Evolutionary conservation across 1,140 invertebrate species (phyloP), one percentile per base, ranked within the genome.

Genomic region (Pseudoatta argentina): DNA sequence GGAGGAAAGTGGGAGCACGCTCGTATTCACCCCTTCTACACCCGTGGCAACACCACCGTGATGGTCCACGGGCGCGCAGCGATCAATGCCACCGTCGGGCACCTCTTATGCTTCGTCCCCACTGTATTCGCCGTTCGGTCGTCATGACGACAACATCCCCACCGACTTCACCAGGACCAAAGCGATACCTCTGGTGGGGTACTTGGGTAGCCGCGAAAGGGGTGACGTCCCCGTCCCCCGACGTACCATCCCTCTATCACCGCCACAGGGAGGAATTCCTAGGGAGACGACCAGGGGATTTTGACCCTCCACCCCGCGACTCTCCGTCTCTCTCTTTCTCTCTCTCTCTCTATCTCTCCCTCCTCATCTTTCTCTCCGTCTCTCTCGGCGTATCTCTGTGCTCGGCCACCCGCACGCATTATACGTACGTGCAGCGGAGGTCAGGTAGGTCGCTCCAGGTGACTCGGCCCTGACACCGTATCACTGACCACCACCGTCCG

Each of bases 51-150:
- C 88, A 89, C 57, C 55, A 88, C 89, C 88, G 92, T 87, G 92
- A 91, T 93, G 92, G 92, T 92, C 91, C 92, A 91, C 87, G 89
- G 89, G 88, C 89, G 88, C 89, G 91, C 90, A 89, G 92, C 94
- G 95, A 95, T 95, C 95, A 95, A 95, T 95, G 94, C 94, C 93
- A 93, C 90, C 91, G 93, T 92, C 92, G 93, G 91, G 69, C 79
- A 91, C 86, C 92, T 92, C 91, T 44, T 89, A 87, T 91, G 86
- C 76, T 89, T 86, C 91, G 86, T 86, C 91, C 89, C 88, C 92
- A 91, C 91, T 57, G 55, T 34, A 71, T 48, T 18, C 66, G 21
- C 18, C 72, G 34, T 48, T 44, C 64, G 67, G 94, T 95, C 82
- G 85, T 86, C 94, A 95, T 95, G 93, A 82, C 93, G 90, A 95